These are phyloP conservation scores for Neogale vison DNA, from an alignment of 2,113 vertebrate species.

Conservation along the genomic window DNA sequence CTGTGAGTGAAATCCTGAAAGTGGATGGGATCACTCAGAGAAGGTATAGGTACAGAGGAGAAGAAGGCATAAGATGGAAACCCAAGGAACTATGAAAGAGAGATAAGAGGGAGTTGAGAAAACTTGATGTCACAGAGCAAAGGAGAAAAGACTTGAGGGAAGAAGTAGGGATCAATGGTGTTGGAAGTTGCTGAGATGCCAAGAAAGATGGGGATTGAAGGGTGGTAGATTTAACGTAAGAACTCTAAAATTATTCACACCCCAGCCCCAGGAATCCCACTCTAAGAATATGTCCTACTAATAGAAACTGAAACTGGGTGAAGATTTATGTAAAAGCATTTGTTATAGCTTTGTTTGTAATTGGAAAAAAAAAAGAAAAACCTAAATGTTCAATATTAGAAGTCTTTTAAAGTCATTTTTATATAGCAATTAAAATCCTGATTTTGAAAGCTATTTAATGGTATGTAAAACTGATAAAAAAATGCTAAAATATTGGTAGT, in stretches of 20 bases:
- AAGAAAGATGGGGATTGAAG: not conserved
- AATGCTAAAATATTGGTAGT: not conserved
- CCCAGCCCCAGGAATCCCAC: not conserved
- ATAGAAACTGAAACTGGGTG: not conserved
- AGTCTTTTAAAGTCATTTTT: not conserved
- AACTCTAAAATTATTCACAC: not conserved
- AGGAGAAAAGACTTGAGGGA: not conserved
- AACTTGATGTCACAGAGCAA: not conserved
- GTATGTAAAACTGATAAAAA: conserved; percentile 20
- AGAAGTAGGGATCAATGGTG: not conserved
- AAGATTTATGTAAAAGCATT: not conserved
- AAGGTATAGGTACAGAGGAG: not conserved
- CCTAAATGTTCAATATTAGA: not conserved
- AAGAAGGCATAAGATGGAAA: not conserved
- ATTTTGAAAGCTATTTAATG: conserved; percentile 24
- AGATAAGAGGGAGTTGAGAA: not conserved
- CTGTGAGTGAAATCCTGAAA: not conserved
- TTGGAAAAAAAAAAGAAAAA: not conserved
- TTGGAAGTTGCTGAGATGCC: not conserved
- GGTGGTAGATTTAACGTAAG: not conserved
- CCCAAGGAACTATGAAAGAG: not conserved
- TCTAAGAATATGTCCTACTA: not conserved
- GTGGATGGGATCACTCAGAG: not conserved
- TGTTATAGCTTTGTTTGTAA: not conserved
- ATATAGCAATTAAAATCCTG: not conserved